Evolutionary conservation across 2,888 invertebrate genomes (phyloP).

Genomic region (Nipponacmea schrenckii): DNA sequence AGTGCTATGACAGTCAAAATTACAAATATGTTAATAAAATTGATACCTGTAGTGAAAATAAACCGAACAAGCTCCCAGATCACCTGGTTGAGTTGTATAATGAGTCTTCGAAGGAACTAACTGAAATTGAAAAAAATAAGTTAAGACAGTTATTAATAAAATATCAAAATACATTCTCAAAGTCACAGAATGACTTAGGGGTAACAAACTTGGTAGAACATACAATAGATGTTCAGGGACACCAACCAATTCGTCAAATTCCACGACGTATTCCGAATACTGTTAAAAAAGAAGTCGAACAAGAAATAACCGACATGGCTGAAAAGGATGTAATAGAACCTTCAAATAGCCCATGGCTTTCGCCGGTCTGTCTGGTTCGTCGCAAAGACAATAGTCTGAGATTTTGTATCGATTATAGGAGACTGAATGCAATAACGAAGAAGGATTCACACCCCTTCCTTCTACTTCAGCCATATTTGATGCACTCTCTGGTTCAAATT

Average conservation of each 20-base stretch:
- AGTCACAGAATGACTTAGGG: background rate
- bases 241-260: background rate
- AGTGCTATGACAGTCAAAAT: background rate
- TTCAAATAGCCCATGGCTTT: background rate
- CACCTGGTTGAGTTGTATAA: background rate
- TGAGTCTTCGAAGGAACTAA: background rate
- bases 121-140: background rate
- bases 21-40: background rate
- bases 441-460: constrained; percentile 22
- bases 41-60: background rate
- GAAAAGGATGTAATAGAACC: background rate
- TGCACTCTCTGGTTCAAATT: constrained; percentile 13
- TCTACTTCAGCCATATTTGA: constrained; percentile 14
- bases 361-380: background rate
- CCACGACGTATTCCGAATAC: background rate
- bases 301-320: background rate
- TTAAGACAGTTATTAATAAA: background rate
- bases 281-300: background rate
- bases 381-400: background rate
- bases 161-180: background rate
- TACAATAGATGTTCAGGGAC: background rate
- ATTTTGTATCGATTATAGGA: constrained; percentile 4
- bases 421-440: background rate
- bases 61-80: too few species aligned
- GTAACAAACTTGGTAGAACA: background rate